A percentile compares a stretch with the other conserved stretches of the same genome.
These are phyloP conservation scores for Pantherophis vulpinus DNA, from an alignment of 2,797 vertebrate species.

Conservation along the genomic window DNA sequence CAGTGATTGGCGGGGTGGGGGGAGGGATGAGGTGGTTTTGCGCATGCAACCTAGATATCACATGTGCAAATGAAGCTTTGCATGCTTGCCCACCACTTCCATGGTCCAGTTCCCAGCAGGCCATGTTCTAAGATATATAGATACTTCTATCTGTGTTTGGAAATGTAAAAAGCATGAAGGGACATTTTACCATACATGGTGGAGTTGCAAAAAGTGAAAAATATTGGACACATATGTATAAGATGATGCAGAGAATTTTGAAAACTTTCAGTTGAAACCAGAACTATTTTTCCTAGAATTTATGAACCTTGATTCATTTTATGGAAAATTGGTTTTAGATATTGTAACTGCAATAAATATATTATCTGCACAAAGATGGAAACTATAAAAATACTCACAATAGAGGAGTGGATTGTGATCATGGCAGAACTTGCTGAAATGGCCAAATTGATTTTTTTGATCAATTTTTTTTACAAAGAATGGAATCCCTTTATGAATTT, in stretches of 20 bases:
- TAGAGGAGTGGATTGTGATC: background rate
- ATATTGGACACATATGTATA: background rate
- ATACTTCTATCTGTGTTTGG: background rate
- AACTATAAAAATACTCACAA: background rate
- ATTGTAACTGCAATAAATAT: background rate
- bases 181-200: background rate
- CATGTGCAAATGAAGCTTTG: background rate
- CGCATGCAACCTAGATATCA: no score
- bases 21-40: no score
- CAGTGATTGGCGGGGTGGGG: no score
- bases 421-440: background rate
- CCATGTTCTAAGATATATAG: background rate
- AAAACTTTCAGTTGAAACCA: background rate
- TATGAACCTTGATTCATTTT: background rate
- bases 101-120: background rate
- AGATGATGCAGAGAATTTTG: background rate
- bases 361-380: background rate
- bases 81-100: accelerated
- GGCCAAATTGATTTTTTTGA: background rate
- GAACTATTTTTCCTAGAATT: background rate
- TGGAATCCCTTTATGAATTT: background rate
- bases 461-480: background rate
- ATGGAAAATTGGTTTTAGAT: background rate
- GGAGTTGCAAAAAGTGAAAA: background rate
- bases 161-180: background rate